Evolutionary conservation across 2,888 invertebrate species (phyloP), one percentile per base, ranked within the genome.

Genomic region (Globia sparganii): DNA sequence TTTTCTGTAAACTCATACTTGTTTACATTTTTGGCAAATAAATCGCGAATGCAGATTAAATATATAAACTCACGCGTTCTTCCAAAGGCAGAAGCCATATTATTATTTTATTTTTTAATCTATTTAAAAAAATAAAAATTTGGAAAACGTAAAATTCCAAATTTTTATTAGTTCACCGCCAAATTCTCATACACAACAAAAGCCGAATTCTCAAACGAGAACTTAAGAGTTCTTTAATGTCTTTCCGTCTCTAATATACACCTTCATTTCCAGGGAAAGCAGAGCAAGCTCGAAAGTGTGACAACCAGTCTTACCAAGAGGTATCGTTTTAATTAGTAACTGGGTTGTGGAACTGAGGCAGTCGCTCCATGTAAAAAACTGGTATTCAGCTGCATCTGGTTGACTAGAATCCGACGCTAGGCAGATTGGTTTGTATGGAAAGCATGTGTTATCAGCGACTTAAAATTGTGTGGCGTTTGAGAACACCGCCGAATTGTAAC

Each of bases 401-500:
- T 58, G 28, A 28, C 28, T 58, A 28, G 15, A 58, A 15, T 6
- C 28, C 28, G 6, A 28, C 2, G 28, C 28, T 28, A 18, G 8
- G 18, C 18, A n/a, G 4, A 58, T 28, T 28, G 58, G 15, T 31
- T 67, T 31, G 31, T 31, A 67, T 25, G 9, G 1, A 25, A 25
- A 67, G 1, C 31, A 31, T 18, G 21, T 31, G 8, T 59, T 34
- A n/a, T 18, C 1, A 1, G 9, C 18, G 25, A 11, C 9, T 1
- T 18, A 6, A 34, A 53, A 25, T 2, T 34, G 25, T 5, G 59
- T 34, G 58, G 15, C 67, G 18, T 68, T 64, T 64, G 34, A 68
- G 34, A 62, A 64, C 34, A 34, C 62, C n/a, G 18, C n/a, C 11
- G 6, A 65, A 65, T 37, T 68, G 75, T 53, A 74, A 81, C 65